Percentiles rank a stretch among this genome's conserved stretches.
These are phyloP conservation scores for Venustoraphidia nigricollis DNA, from an alignment of 2,888 invertebrate genomes.

Conservation along the genomic window DNA sequence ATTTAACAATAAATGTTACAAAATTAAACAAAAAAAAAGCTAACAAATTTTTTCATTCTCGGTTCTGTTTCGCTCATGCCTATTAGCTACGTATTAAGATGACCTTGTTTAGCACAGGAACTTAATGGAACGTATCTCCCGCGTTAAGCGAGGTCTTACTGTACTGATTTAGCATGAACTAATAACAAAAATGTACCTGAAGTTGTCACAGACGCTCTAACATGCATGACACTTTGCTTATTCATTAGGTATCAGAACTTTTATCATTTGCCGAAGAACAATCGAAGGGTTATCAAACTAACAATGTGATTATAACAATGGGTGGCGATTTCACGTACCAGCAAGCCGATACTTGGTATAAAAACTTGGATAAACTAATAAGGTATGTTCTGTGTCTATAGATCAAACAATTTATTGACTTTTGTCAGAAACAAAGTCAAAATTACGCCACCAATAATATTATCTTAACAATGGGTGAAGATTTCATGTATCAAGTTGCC, in stretches of 20 bases:
- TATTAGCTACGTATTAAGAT: too few relatives aligned
- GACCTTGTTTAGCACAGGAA: too few relatives aligned
- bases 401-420: constrained; percentile 41
- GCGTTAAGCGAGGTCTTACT: too few relatives aligned
- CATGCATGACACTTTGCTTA: not conserved
- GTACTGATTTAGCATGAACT: too few relatives aligned
- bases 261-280: constrained; percentile 23
- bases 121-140: too few relatives aligned
- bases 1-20: too few relatives aligned
- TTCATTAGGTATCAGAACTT: constrained; percentile 23
- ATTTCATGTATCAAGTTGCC: constrained; percentile 64
- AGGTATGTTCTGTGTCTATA: constrained; percentile 32
- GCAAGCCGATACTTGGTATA: constrained; percentile 44
- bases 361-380: constrained; percentile 58
- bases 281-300: constrained; percentile 33
- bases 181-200: too few relatives aligned
- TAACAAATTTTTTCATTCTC: too few relatives aligned
- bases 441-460: constrained; percentile 54
- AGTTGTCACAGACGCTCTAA: not conserved
- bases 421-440: constrained; percentile 33
- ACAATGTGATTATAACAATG: constrained; percentile 54
- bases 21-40: too few relatives aligned
- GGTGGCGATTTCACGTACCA: constrained; percentile 58
- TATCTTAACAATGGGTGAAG: constrained; percentile 84
- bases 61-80: too few relatives aligned